A percentile compares a stretch with the other conserved stretches of the same genome.
Evolutionary conservation across 2,113 vertebrate species (phyloP).

Genomic region (Poecilia latipinna): DNA sequence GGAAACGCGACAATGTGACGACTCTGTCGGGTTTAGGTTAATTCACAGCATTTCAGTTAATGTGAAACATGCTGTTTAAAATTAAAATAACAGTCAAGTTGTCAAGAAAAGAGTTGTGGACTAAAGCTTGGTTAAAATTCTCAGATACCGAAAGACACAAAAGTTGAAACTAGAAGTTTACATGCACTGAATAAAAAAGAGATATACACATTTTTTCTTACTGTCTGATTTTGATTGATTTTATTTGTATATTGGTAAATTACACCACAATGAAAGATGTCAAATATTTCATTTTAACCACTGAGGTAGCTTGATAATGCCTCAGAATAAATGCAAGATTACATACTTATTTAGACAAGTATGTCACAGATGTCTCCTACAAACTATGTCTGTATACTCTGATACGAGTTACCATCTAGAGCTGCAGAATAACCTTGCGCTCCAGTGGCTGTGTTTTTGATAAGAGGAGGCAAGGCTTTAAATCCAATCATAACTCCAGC

Average conservation of each 20-base stretch:
- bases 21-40: background rate
- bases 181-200: no score
- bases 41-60: background rate
- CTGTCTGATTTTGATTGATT: no score
- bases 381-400: background rate
- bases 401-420: background rate
- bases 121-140: background rate
- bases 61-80: background rate
- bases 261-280: no score
- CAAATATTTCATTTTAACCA: no score
- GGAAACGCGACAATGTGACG: no score
- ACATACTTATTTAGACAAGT: background rate
- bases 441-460: slow-evolving; percentile 6
- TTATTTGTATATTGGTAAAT: no score
- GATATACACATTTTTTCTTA: no score
- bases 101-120: background rate
- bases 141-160: no score
- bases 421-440: slow-evolving; percentile 3
- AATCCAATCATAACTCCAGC: slow-evolving; percentile 19
- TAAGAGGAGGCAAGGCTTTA: slow-evolving; percentile 16
- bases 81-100: background rate
- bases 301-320: no score
- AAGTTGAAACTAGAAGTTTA: no score
- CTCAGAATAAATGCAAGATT: no score
- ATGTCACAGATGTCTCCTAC: background rate